phyloP scores from a whole-genome alignment of 2,888 invertebrate species.

The Apotomis turbidana region DNA sequence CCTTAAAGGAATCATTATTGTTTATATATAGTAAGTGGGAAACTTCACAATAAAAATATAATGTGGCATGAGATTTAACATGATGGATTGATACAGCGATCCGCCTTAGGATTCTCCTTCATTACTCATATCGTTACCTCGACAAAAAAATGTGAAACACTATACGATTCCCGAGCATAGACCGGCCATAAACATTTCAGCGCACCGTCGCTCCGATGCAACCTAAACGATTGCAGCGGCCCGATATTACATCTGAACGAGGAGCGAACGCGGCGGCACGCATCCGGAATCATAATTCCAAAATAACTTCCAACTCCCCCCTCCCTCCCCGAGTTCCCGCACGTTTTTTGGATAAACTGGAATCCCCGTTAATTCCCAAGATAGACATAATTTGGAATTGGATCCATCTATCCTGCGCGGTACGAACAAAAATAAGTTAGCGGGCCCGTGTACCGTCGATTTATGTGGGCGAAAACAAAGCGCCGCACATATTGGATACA shows the following conservation, averaged over 20 bases:
- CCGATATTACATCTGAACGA: constrained; percentile 76
- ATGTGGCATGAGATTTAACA: no score
- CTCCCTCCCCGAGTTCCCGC: constrained; percentile 62
- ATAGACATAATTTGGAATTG: constrained; percentile 85
- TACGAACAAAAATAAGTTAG: constrained; percentile 81
- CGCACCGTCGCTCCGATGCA: constrained; percentile 59
- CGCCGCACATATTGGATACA: constrained; percentile 56
- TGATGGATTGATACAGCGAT: background rate
- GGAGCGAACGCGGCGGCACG: constrained; percentile 79
- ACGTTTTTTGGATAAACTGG: constrained; percentile 81
- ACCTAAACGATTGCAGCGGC: constrained; percentile 69
- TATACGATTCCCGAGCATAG: constrained; percentile 27
- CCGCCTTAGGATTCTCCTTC: background rate
- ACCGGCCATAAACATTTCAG: constrained; percentile 51
- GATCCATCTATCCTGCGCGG: constrained; percentile 81
- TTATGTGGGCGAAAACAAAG: constrained; percentile 77
- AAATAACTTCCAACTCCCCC: constrained; percentile 79
- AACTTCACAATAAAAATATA: no score
- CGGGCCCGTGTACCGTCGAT: constrained; percentile 65
- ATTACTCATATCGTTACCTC: constrained; percentile 22
- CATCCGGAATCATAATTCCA: constrained; percentile 84
- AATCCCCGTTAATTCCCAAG: constrained; percentile 84
- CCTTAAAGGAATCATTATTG: background rate
- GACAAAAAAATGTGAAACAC: constrained; percentile 31
- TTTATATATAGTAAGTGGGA: background rate